Evolutionary conservation across 2,888 invertebrate genomes (phyloP).

Genomic region (Gastrophysa polygoni): DNA sequence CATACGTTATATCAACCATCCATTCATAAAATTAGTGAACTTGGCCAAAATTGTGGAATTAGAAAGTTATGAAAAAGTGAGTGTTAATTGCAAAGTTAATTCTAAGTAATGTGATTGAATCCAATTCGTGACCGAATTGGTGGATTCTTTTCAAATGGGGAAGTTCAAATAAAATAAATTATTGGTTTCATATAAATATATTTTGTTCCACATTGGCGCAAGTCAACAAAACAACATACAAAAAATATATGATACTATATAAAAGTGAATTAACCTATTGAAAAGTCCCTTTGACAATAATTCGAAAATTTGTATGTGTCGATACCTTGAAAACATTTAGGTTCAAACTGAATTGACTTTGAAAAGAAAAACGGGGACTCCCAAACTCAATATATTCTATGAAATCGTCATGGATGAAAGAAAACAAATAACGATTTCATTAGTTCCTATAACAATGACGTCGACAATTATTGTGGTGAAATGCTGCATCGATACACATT

Average conservation of each 20-base stretch:
- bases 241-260: slow-evolving; percentile 56
- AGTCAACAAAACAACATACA: slow-evolving; percentile 60
- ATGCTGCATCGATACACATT: slow-evolving; percentile 32
- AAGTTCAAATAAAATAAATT: slow-evolving; percentile 41
- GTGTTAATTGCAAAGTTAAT: slow-evolving; percentile 46
- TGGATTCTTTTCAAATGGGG: too few relatives aligned
- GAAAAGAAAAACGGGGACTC: not conserved
- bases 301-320: too few relatives aligned
- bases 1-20: slow-evolving; percentile 45
- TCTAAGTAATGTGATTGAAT: slow-evolving; percentile 27
- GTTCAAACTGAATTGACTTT: not conserved
- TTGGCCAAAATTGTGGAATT: slow-evolving; percentile 60
- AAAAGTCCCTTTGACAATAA: slow-evolving; percentile 23
- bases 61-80: slow-evolving; percentile 50
- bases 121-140: slow-evolving; percentile 8
- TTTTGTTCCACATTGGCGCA: slow-evolving; percentile 61
- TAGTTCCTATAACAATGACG: slow-evolving; percentile 35
- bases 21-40: slow-evolving; percentile 54
- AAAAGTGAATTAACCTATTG: slow-evolving; percentile 55
- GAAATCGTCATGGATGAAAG: slow-evolving; percentile 21
- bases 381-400: slow-evolving; percentile 16
- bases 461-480: slow-evolving; percentile 30
- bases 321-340: not conserved
- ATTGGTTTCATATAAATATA: slow-evolving; percentile 58
- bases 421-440: slow-evolving; percentile 21